A percentile compares a stretch with the other conserved stretches of the same genome.
Conservation (phyloP, 2,888 invertebrate species). For the Gastrophysa polygoni region DNA sequence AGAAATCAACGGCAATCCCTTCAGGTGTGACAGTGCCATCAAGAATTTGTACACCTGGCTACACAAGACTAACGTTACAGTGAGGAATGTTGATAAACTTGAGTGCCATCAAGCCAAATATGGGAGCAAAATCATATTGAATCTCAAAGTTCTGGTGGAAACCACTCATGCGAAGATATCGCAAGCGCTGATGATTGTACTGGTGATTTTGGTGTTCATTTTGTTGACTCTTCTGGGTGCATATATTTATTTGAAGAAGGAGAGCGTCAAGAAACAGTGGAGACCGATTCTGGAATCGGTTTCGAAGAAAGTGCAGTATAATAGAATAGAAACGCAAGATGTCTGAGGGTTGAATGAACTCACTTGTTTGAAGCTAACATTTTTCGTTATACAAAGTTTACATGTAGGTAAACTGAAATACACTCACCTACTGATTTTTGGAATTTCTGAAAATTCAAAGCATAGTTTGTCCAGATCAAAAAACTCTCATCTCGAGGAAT, state of each 20-base stretch:
- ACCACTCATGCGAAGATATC: conserved; percentile 51
- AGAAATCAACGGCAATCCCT: conserved; percentile 71
- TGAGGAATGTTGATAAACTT: conserved; percentile 64
- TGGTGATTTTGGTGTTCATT: conserved; percentile 63
- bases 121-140: conserved; percentile 48
- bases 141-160: conserved; percentile 50
- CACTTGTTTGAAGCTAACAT: no score
- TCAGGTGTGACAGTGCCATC: conserved; percentile 71
- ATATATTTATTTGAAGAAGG: conserved; percentile 67
- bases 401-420: no score
- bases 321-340: conserved; percentile 65
- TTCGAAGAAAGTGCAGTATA: conserved; percentile 74
- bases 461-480: no score
- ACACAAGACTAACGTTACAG: conserved; percentile 64
- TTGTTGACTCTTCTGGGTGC: conserved; percentile 63
- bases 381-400: no score
- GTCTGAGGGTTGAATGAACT: conserved; percentile 44
- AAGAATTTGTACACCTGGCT: conserved; percentile 69
- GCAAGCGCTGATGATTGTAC: conserved; percentile 58
- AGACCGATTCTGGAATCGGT: conserved; percentile 69
- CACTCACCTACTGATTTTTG: no score
- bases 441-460: no score
- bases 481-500: no score
- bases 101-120: conserved; percentile 59
- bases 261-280: conserved; percentile 64